Evolutionary conservation across 2,113 vertebrate genomes (phyloP).

Genomic region (Oreocharis arfaki): DNA sequence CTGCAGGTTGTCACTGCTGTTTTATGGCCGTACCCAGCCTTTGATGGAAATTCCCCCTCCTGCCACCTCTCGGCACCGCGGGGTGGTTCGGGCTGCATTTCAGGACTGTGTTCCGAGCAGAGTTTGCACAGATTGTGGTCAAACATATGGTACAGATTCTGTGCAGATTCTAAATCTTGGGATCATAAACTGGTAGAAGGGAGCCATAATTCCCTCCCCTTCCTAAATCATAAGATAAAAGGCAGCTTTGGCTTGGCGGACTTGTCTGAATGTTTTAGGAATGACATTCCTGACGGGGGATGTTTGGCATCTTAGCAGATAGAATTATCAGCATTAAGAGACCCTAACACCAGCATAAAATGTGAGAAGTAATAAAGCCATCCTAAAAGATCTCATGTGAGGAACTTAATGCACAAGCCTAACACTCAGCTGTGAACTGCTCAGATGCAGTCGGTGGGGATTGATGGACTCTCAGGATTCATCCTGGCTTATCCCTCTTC

Average conservation of each 20-base stretch:
- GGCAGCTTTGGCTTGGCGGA: neutral
- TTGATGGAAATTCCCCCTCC: neutral
- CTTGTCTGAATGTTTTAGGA: neutral
- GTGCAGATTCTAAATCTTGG: conserved; percentile 53
- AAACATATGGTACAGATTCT: conserved; percentile 57
- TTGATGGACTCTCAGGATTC: neutral
- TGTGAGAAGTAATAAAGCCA: neutral
- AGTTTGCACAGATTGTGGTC: neutral
- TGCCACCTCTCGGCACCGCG: neutral
- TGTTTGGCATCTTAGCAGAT: neutral
- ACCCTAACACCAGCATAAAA: neutral
- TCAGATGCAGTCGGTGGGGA: neutral
- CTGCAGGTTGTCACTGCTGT: neutral
- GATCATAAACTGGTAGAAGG: conserved; percentile 46
- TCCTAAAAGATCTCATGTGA: neutral
- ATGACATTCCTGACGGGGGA: neutral
- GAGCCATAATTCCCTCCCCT: conserved; percentile 23
- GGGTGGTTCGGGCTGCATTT: neutral
- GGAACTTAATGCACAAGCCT: neutral
- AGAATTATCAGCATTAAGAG: conserved; percentile 17
- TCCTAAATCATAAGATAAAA: conserved; percentile 60
- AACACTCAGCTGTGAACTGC: neutral
- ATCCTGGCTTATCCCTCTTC: conserved; percentile 5
- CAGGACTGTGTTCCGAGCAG: neutral
- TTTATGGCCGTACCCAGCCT: neutral